Conservation (phyloP, 1,140 invertebrate species). For the Drosophila varians region DNA sequence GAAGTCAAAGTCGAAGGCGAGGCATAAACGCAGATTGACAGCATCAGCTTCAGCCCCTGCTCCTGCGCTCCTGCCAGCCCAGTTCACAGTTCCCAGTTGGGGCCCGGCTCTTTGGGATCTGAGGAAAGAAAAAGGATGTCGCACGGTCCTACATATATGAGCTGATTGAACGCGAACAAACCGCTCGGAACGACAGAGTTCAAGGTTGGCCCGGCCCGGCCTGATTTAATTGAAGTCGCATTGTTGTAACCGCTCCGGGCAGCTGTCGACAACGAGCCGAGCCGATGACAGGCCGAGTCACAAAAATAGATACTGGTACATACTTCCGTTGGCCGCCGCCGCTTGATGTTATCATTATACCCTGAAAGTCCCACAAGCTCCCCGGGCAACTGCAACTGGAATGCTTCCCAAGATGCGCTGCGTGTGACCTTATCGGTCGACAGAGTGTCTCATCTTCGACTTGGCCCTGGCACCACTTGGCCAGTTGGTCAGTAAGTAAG, state of each 20-base stretch:
- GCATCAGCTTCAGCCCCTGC: slow-evolving; percentile 46
- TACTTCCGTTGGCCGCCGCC: slow-evolving; percentile 29
- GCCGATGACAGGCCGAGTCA: slow-evolving; percentile 72
- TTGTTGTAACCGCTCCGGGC: slow-evolving; percentile 70
- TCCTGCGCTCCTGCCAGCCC: slow-evolving; percentile 12
- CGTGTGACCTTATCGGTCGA: slow-evolving; percentile 28
- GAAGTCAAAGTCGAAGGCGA: slow-evolving; percentile 44
- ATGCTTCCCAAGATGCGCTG: not conserved
- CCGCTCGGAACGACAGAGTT: slow-evolving; percentile 65
- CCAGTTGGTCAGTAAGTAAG: slow-evolving; percentile 78
- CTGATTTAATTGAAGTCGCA: slow-evolving; percentile 73
- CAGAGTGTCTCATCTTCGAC: slow-evolving; percentile 45
- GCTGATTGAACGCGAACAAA: slow-evolving; percentile 71
- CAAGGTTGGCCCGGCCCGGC: slow-evolving; percentile 63
- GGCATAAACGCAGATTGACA: slow-evolving; percentile 69
- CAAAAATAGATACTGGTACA: slow-evolving; percentile 67
- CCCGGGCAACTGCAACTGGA: slow-evolving; percentile 31
- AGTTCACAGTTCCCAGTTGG: slow-evolving; percentile 14
- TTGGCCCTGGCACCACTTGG: slow-evolving; percentile 42
- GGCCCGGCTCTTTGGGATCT: slow-evolving; percentile 6
- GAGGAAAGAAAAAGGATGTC: slow-evolving; percentile 28
- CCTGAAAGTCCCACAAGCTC: slow-evolving; percentile 19
- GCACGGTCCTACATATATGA: slow-evolving; percentile 51
- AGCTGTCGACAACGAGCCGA: slow-evolving; percentile 54
- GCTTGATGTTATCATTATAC: slow-evolving; percentile 59